Conservation (phyloP, 1,140 invertebrate genomes). For the Piezodorus guildinii region DNA sequence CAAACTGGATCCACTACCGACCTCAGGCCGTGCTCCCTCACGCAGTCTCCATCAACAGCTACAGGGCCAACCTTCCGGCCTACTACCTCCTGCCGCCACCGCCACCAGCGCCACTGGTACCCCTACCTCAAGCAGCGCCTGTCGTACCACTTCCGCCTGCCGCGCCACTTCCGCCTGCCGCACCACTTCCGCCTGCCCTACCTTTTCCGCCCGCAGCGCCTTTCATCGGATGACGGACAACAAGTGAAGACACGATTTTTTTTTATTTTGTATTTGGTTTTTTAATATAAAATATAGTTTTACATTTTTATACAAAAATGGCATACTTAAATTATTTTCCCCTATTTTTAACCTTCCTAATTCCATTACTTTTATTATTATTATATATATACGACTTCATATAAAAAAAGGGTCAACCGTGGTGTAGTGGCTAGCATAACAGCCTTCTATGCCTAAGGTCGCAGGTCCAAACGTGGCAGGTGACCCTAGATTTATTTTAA, state of each 20-base stretch:
- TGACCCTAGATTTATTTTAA: too few species aligned
- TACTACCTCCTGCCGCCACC: slow-evolving; percentile 4
- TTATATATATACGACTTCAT: too few species aligned
- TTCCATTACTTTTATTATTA: too few species aligned
- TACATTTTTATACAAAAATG: too few species aligned
- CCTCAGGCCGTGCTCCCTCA: background rate
- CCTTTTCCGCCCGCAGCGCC: background rate
- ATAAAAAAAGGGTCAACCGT: too few species aligned
- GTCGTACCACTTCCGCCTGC: background rate
- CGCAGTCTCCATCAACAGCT: background rate
- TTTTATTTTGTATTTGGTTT: background rate
- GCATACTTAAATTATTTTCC: background rate
- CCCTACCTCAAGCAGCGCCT: background rate
- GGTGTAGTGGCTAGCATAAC: too few species aligned
- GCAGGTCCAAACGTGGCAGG: too few species aligned
- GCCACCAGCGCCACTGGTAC: background rate
- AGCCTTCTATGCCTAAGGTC: too few species aligned
- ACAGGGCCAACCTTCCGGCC: background rate
- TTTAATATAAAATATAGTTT: too few species aligned
- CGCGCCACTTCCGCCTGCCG: background rate
- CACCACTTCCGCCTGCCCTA: background rate
- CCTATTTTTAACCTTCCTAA: background rate
- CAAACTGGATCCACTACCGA: background rate
- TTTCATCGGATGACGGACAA: background rate
- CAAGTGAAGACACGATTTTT: background rate